These are phyloP conservation scores for Dolichoris vasculosae DNA, from an alignment of 1,140 invertebrate species.

Conservation along the genomic window DNA sequence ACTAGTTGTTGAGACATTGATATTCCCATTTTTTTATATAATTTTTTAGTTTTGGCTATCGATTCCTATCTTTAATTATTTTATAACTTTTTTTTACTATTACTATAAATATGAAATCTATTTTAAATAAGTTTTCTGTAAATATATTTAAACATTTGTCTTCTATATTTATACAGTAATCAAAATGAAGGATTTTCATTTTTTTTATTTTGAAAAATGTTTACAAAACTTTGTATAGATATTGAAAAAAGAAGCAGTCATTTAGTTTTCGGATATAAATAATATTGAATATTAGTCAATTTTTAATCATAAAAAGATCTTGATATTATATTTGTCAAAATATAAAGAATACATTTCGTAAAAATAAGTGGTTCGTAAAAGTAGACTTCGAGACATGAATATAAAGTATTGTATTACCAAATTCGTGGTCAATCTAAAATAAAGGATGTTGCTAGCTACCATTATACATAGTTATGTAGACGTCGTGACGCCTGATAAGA, in stretches of 20 bases:
- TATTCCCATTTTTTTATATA: too few species aligned
- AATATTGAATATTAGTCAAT: too few species aligned
- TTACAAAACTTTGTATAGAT: too few species aligned
- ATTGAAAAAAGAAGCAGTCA: too few species aligned
- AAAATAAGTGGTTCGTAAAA: slow-evolving; percentile 7
- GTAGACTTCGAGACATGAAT: neutral
- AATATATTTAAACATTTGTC: neutral
- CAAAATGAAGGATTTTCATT: too few species aligned
- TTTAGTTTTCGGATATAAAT: too few species aligned
- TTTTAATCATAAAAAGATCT: neutral
- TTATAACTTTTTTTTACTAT: neutral
- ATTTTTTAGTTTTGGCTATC: too few species aligned
- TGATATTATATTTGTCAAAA: neutral
- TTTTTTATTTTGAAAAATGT: too few species aligned
- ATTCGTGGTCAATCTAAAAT: neutral
- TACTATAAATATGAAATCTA: neutral
- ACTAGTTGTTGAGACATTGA: neutral
- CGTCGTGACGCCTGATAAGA: slow-evolving; percentile 11
- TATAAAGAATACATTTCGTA: neutral
- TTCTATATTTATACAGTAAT: too few species aligned
- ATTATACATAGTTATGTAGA: neutral
- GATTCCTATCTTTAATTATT: neutral
- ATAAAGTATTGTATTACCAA: slow-evolving; percentile 8
- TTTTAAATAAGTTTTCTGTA: neutral
- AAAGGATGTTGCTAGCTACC: neutral